phyloP scores from a whole-genome alignment of 2,888 invertebrate genomes.

The Trachelus troglodyta region DNA sequence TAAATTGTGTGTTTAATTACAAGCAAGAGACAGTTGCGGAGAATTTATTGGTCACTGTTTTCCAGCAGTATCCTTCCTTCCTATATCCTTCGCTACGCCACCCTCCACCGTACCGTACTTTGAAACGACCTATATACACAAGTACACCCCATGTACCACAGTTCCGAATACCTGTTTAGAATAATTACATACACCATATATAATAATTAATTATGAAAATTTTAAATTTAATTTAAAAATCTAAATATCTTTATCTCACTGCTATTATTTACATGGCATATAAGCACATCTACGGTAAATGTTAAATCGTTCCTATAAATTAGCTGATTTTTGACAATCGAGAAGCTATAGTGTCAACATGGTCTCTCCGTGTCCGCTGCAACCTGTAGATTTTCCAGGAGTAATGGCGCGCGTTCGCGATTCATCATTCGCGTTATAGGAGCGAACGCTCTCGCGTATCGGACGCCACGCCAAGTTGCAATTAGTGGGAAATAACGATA shows the following conservation, averaged over 20 bases:
- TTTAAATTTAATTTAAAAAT: neutral
- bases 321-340: neutral
- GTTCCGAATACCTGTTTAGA: neutral
- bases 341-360: neutral
- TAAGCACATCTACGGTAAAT: neutral
- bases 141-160: neutral
- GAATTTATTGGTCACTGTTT: slow-evolving; percentile 62
- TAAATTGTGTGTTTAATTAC: slow-evolving; percentile 64
- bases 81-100: neutral
- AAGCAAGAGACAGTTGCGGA: slow-evolving; percentile 59
- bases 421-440: slow-evolving; percentile 6
- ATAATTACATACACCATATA: neutral
- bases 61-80: slow-evolving; percentile 28
- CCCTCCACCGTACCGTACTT: neutral
- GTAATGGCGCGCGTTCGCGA: neutral
- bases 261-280: too few relatives aligned
- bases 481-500: slow-evolving; percentile 13
- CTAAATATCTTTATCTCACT: too few relatives aligned
- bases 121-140: neutral
- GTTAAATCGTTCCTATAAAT: neutral
- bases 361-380: neutral
- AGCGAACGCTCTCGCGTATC: slow-evolving; percentile 3
- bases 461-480: slow-evolving; percentile 10
- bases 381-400: slow-evolving; percentile 12
- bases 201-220: neutral